phyloP scores from a whole-genome alignment of 2,113 vertebrate species.

The Neogobius melanostomus region DNA sequence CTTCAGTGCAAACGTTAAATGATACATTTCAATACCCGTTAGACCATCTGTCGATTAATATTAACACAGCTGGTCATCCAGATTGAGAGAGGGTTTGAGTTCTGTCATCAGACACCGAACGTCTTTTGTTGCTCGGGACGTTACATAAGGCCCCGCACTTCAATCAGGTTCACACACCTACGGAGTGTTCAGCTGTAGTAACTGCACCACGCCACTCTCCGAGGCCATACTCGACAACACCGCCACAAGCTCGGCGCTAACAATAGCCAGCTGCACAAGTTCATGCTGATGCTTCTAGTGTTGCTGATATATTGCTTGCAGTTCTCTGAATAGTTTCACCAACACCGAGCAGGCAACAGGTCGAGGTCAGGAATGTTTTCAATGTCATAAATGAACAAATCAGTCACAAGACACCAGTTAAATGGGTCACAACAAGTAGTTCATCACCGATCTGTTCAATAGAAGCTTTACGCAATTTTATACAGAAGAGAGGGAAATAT shows the following conservation, averaged over 20 bases:
- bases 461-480: too few species aligned
- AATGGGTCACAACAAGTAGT: neutral
- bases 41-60: neutral
- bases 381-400: neutral
- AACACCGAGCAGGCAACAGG: neutral
- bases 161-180: slow-evolving; percentile 37
- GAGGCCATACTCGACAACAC: neutral
- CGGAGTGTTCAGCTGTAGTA: neutral
- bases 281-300: neutral
- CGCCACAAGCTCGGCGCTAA: neutral
- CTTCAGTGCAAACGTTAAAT: neutral
- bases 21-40: neutral
- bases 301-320: neutral
- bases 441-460: too few species aligned
- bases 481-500: too few species aligned
- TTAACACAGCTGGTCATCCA: slow-evolving; percentile 2
- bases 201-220: neutral
- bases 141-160: slow-evolving; percentile 37
- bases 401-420: neutral
- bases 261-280: neutral
- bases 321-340: neutral
- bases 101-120: slow-evolving; percentile 45
- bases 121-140: slow-evolving; percentile 30
- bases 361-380: neutral
- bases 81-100: slow-evolving; percentile 14